A percentile compares a stretch with the other conserved stretches of the same genome.
phyloP scores from a whole-genome alignment of 2,113 vertebrate genomes.

The Aptenodytes forsteri region DNA sequence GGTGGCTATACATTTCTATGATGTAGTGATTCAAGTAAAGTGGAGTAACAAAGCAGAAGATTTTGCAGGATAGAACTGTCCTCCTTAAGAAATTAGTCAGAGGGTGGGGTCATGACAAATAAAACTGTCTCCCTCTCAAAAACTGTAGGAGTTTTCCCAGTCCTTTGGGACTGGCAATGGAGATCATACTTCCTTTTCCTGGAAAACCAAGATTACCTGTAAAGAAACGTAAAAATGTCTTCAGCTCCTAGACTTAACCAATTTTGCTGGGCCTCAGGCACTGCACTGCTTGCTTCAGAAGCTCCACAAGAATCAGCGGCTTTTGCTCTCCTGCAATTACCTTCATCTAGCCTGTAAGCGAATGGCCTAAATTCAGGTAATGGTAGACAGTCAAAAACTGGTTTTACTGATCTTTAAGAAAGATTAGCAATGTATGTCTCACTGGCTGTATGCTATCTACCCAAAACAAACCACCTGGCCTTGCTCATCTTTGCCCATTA shows the following conservation, averaged over 20 bases:
- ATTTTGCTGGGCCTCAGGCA: not conserved
- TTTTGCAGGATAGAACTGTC: not conserved
- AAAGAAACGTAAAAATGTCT: not conserved
- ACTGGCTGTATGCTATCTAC: not conserved
- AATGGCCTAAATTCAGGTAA: not conserved
- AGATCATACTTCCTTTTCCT: not conserved
- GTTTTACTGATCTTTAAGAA: not conserved
- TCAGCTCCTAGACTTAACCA: not conserved
- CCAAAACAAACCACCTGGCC: not conserved
- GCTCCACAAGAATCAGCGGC: not conserved
- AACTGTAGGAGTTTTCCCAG: not conserved
- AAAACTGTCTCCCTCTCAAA: not conserved
- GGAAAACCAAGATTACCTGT: not conserved
- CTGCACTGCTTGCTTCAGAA: not conserved
- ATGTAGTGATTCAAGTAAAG: not conserved
- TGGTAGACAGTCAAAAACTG: not conserved
- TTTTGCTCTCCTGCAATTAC: not conserved
- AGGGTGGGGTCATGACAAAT: not conserved
- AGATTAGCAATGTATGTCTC: not conserved
- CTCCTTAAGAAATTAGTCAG: not conserved
- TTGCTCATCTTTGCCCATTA: not conserved
- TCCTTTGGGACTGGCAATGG: not conserved
- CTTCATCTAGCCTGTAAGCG: not conserved
- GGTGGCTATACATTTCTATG: not conserved
- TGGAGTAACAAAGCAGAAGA: not conserved